A percentile compares a stretch with the other conserved stretches of the same genome.
These are phyloP conservation scores for Phenganax subtilis DNA, from an alignment of 92 coral and sea anemone species.

Conservation along the genomic window DNA sequence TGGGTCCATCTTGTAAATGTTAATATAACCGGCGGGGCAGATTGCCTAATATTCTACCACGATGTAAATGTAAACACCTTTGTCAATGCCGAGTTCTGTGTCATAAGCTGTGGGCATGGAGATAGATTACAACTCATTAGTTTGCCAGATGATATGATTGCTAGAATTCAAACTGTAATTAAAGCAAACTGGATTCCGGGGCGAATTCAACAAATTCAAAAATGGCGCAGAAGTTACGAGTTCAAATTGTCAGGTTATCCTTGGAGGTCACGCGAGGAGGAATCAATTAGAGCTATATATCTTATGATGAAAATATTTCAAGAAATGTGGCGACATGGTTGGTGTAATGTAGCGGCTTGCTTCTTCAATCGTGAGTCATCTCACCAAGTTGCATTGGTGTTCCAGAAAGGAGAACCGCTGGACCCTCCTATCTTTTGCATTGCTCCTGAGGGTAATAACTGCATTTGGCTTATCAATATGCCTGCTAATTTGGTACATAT, in stretches of 20 bases:
- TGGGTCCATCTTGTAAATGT: conserved; percentile 24
- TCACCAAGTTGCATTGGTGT: conserved; percentile 42
- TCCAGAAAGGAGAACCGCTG: conserved; percentile 39
- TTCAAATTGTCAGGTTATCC: conserved; percentile 56
- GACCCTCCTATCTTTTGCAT: conserved; percentile 45
- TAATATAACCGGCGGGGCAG: conserved; percentile 34
- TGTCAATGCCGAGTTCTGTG: conserved; percentile 34
- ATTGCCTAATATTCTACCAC: conserved; percentile 58
- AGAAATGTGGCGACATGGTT: conserved; percentile 49
- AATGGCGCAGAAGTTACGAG: conserved; percentile 45
- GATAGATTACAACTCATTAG: conserved; percentile 54
- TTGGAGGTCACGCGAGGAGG: conserved; percentile 47
- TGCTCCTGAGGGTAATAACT: conserved; percentile 43
- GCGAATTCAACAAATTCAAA: conserved; percentile 48
- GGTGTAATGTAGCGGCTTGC: conserved; percentile 47
- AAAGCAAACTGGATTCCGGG: conserved; percentile 44
- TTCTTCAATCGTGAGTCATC: conserved; percentile 36
- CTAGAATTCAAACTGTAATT: conserved; percentile 48
- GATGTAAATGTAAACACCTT: conserved; percentile 47
- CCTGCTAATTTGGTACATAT: conserved; percentile 42
- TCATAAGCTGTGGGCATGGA: conserved; percentile 50
- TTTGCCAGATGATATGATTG: conserved; percentile 45
- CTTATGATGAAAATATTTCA: conserved; percentile 41
- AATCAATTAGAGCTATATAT: conserved; percentile 52
- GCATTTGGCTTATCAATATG: conserved; percentile 47